Evolutionary conservation across 1,140 invertebrate genomes (phyloP).

Genomic region (Matsumurasca onukii): DNA sequence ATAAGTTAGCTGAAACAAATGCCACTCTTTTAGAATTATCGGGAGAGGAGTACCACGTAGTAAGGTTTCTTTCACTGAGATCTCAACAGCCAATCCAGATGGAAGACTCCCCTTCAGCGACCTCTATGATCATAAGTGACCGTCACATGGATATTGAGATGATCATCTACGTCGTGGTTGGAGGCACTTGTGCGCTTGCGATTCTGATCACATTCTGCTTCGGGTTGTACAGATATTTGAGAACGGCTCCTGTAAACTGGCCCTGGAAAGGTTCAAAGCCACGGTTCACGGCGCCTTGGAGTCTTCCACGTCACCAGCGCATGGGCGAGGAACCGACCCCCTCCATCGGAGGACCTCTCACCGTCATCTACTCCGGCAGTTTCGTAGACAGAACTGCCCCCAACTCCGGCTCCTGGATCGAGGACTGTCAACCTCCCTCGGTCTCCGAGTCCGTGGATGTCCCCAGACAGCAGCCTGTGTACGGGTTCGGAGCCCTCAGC

Average conservation of each 20-base stretch:
- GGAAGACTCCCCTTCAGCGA: constrained; percentile 35
- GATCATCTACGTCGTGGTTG: constrained; percentile 42
- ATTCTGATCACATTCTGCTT: constrained; percentile 40
- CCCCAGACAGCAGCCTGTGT: constrained; percentile 28
- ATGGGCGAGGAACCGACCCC: constrained; percentile 33
- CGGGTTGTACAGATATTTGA: constrained; percentile 38
- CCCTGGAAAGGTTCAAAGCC: constrained; percentile 42
- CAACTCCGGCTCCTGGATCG: constrained; percentile 41
- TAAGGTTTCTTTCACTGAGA: constrained; percentile 40
- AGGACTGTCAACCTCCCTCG: constrained; percentile 37
- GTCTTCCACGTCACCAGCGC: constrained; percentile 34
- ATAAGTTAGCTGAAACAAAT: constrained; percentile 46
- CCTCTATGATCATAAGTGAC: constrained; percentile 34
- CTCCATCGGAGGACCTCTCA: constrained; percentile 36
- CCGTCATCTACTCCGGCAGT: constrained; percentile 45
- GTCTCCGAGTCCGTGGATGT: constrained; percentile 34
- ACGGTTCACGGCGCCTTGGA: constrained; percentile 28
- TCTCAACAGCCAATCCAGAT: constrained; percentile 40
- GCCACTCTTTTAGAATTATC: constrained; percentile 47
- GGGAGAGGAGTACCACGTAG: constrained; percentile 47
- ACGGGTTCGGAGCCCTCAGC: constrained; percentile 33
- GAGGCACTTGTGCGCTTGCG: constrained; percentile 39
- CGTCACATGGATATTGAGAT: constrained; percentile 43
- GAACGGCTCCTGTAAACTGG: constrained; percentile 37
- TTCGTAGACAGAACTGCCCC: constrained; percentile 42